Conservation (phyloP, 2,888 invertebrate genomes). For the Melinaea menophilus region DNA sequence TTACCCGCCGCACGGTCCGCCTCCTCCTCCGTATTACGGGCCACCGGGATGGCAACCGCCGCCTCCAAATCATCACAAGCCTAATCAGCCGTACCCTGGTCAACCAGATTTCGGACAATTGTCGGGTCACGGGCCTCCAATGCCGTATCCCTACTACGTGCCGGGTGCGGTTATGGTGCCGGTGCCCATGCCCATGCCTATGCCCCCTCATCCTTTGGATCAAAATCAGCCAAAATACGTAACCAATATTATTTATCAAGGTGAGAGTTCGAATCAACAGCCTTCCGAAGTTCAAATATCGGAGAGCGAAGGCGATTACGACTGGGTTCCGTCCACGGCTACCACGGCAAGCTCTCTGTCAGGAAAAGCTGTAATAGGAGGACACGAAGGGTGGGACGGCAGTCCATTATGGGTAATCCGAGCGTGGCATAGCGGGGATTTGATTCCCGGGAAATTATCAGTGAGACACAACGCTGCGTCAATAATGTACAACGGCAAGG, state of each 20-base stretch:
- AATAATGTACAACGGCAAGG: conserved; percentile 60
- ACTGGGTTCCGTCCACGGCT: conserved; percentile 66
- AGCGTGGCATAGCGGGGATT: conserved; percentile 65
- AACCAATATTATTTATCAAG: conserved; percentile 69
- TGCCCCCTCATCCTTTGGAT: conserved; percentile 37
- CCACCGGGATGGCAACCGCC: conserved; percentile 37
- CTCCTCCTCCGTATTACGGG: conserved; percentile 47
- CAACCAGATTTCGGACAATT: conserved; percentile 43
- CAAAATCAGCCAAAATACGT: conserved; percentile 55
- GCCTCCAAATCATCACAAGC: conserved; percentile 23
- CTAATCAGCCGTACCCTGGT: conserved; percentile 24
- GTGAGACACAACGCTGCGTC: conserved; percentile 66
- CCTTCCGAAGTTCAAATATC: conserved; percentile 49
- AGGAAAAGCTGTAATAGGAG: conserved; percentile 66
- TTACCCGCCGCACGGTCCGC: conserved; percentile 46
- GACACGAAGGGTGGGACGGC: conserved; percentile 73
- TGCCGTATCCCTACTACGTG: conserved; percentile 55
- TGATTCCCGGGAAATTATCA: conserved; percentile 70
- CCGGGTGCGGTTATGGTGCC: conserved; percentile 65
- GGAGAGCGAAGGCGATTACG: conserved; percentile 60
- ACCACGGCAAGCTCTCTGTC: conserved; percentile 53
- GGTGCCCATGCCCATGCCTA: conserved; percentile 37
- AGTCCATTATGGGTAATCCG: conserved; percentile 72
- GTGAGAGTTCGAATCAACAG: conserved; percentile 43
- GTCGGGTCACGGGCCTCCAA: conserved; percentile 33